phyloP scores from a whole-genome alignment of 2,888 invertebrate species.

The Steinernema scapterisci region DNA sequence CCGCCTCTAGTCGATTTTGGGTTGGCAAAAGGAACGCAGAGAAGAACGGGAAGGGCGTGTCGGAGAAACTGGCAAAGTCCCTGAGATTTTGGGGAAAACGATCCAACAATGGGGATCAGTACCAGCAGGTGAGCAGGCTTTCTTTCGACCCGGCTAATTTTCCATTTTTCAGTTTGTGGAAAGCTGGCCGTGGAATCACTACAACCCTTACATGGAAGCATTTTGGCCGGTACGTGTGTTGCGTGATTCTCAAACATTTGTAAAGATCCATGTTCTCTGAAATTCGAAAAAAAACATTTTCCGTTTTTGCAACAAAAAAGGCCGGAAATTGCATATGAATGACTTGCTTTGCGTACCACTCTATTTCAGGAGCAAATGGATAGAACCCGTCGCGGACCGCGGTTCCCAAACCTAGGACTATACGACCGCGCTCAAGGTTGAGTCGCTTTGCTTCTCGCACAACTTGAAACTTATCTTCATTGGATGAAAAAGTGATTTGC shows the following conservation, averaged over 20 bases:
- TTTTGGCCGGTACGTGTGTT: too few species aligned
- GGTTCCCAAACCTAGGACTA: not conserved
- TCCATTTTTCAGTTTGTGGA: too few species aligned
- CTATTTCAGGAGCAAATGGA: not conserved
- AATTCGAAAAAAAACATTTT: not conserved
- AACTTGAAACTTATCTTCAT: too few species aligned
- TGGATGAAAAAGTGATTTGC: not conserved
- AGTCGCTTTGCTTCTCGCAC: not conserved
- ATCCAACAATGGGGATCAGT: not conserved
- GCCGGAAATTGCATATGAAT: too few species aligned
- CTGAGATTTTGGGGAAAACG: slow-evolving; percentile 3
- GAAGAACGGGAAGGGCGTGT: not conserved
- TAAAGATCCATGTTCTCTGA: not conserved
- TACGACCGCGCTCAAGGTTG: not conserved
- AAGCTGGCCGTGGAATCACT: too few species aligned
- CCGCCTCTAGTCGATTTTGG: slow-evolving; percentile 7
- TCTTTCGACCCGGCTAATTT: too few species aligned
- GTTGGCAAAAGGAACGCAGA: not conserved
- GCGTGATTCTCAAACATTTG: too few species aligned
- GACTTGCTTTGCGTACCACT: too few species aligned
- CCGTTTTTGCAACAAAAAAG: too few species aligned
- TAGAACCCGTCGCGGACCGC: not conserved
- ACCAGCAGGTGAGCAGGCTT: too few species aligned
- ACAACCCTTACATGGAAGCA: too few species aligned
- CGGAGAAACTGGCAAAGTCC: not conserved